Evolutionary conservation across 2,888 invertebrate species (phyloP).

Genomic region (Melanotus villosus): DNA sequence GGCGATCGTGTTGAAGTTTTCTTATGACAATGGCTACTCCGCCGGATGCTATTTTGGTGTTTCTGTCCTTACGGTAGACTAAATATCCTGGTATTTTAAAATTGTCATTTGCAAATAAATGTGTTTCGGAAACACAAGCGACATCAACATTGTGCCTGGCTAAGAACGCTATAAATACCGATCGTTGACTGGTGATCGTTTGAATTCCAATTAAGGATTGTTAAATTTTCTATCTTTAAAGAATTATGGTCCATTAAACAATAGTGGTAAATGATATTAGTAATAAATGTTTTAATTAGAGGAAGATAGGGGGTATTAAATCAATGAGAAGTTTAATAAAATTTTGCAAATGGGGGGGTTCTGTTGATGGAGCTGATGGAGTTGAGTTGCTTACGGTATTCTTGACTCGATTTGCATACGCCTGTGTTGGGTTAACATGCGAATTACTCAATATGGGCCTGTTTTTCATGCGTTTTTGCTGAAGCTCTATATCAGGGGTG

Average conservation of each 20-base stretch:
- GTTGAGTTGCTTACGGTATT: background rate
- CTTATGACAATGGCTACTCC: conserved; percentile 5
- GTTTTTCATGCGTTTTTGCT: background rate
- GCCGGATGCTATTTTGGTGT: background rate
- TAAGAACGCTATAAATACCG: background rate
- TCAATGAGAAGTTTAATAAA: background rate
- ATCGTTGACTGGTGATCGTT: conserved; percentile 9
- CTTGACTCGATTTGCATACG: background rate
- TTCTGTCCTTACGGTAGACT: background rate
- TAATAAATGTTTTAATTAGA: conserved; percentile 7
- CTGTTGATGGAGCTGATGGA: background rate
- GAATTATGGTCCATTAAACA: conserved; percentile 8
- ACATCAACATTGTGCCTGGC: background rate
- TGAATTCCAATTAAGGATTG: conserved; percentile 29
- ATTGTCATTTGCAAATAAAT: background rate
- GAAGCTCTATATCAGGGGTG: too few relatives aligned
- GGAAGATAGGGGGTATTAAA: conserved; percentile 7
- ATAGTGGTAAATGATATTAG: background rate
- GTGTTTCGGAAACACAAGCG: background rate
- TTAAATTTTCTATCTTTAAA: conserved; percentile 1
- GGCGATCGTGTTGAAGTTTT: too few relatives aligned
- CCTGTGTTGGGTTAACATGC: background rate
- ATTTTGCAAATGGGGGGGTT: background rate
- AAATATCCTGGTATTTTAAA: conserved; percentile 3
- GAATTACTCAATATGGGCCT: background rate